These are phyloP conservation scores for Nesometra sesokonis DNA, from an alignment of 35 echinoderm and acorn worm species.

Conservation along the genomic window DNA sequence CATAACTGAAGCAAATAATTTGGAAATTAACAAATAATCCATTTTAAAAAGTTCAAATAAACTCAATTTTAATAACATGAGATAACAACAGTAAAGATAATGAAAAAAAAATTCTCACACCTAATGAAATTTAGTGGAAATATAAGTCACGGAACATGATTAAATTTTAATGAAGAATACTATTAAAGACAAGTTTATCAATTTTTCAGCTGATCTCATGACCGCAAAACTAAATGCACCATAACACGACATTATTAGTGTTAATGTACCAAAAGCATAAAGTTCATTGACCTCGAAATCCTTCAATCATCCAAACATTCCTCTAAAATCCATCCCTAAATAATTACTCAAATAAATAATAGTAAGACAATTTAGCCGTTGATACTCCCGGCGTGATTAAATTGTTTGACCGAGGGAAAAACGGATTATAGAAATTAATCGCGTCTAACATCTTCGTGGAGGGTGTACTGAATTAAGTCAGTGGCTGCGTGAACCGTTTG, in stretches of 20 bases:
- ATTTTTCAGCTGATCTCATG: not conserved
- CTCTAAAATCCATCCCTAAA: not conserved
- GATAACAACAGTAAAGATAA: no score
- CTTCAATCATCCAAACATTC: not conserved
- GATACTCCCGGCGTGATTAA: not conserved
- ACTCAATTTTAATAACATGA: no score
- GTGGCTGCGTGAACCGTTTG: not conserved
- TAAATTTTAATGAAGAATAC: not conserved
- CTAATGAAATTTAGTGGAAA: not conserved
- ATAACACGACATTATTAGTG: not conserved
- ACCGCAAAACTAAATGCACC: not conserved
- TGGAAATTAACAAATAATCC: no score
- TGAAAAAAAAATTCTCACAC: no score
- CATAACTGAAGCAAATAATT: no score
- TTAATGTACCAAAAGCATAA: not conserved
- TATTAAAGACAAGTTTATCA: not conserved
- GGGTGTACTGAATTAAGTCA: not conserved
- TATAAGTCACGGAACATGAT: not conserved
- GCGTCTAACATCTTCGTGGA: not conserved
- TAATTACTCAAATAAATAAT: not conserved
- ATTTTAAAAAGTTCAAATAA: no score
- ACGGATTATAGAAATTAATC: not conserved
- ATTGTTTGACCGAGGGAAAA: not conserved
- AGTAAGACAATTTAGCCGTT: not conserved
- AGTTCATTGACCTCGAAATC: not conserved